Evolutionary conservation across 2,888 invertebrate species (phyloP), one percentile per base, ranked within the genome.

Genomic region (Ochropleura leucogaster): DNA sequence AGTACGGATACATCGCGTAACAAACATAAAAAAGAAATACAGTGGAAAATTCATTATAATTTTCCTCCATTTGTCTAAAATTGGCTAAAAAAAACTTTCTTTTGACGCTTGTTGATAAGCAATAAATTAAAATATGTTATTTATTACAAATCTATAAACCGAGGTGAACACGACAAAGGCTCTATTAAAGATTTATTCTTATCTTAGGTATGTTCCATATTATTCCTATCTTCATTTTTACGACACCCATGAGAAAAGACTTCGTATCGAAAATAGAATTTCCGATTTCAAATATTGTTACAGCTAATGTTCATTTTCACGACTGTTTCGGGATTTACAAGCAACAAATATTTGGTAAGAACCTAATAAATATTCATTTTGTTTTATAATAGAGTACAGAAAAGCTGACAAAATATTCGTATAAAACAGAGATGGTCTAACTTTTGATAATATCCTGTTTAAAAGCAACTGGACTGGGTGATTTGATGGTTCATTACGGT

Each of bases 211-310:
- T 40, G 12, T 53, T 62, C 6, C 53, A 60, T 30, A 42, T 59
- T 53, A 64, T 65, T 30, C 18, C 53, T 60, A 74, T 46, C 49
- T 78, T 49, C 47, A 16, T 67, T 59, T 57, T 79, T 72, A 83
- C 62, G 68, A 57, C 49, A 57, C 84, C 73, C 80, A 47, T 49
- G 84, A 68, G 80, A 57, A 44, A 65, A 68, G 30, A 60, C 42
- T 64, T 59, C 67, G 83, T 83, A 68, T 72, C 59, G 72, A 79
- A 83, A 79, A 80, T 83, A 68, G 80, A 83, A 79, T 83, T 79
- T 65, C 60, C 64, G 64, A 79, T 79, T 80, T 80, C 59, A 83
- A 83, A 72, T 83, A 79, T 83, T 80, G 73, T 78, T 64, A 64
- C 67, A 57, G 63, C 63, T 83, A 83, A 79, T 72, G 83, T 68